Evolutionary conservation across 2,888 invertebrate species (phyloP), one percentile per base, ranked within the genome.

Genomic region (Alcis repandata): DNA sequence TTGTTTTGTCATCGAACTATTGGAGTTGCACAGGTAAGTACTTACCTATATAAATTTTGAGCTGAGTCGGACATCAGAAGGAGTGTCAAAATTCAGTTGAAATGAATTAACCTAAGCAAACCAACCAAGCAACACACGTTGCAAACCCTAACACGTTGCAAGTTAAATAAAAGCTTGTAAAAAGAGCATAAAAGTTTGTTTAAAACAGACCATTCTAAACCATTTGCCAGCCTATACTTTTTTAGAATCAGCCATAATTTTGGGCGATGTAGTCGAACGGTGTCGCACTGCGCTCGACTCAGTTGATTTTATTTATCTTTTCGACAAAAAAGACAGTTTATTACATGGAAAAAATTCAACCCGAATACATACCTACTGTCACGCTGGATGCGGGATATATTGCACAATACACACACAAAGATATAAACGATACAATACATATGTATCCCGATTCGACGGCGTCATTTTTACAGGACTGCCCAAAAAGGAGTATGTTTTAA

Each of bases 291-390:
- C 56, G 56, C 56, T 43, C 51, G 11, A 51, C 51, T 20, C 51
- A 19, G 45, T 32, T 56, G 33, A 56, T 22, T 58, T 48, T 48
- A 58, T 58, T 38, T 58, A 58, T 33, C 32, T 48, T 36, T 58
- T 48, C 22, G 38, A 58, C 57, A 38, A 48, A 58, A 58, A 58
- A 58, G 8, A 49, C 49, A 49, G 48, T 38, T 48, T 56, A 56
- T 56, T 17, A 45, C 45, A n/a, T 36, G 56, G 45, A 19, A 45
- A 41, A 54, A 22, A 13, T 49, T 17, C 27, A 40, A 38, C 13
- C 10, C n/a, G 38, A 38, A 40, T 27, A 59, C 46, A 17, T n/a
- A n/a, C n/a, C n/a, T 22, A 56, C 33, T 15, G 46, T 48, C 38
- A 45, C 45, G 20, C 15, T 54, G 27, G 36, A 20, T 51, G 45